phyloP scores from a whole-genome alignment of 2,113 vertebrate species.

The Bufo bufo region DNA sequence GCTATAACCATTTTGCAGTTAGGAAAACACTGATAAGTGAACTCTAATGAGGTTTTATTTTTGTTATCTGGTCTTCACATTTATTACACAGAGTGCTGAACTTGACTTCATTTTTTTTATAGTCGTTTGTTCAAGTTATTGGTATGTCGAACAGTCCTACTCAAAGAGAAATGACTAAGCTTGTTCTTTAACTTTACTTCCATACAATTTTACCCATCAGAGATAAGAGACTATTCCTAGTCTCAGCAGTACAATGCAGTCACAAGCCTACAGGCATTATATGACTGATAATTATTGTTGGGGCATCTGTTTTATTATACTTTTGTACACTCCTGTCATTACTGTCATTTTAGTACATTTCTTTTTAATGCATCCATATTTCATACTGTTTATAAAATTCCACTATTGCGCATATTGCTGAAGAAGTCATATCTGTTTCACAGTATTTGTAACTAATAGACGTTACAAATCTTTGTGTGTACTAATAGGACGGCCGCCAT shows the following conservation, averaged over 20 bases:
- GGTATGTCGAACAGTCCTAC: slow-evolving; percentile 19
- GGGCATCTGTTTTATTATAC: background rate
- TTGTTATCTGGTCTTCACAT: slow-evolving; percentile 39
- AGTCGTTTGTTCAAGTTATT: slow-evolving; percentile 17
- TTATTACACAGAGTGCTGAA: slow-evolving; percentile 33
- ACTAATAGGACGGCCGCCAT: too few species aligned
- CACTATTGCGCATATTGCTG: background rate
- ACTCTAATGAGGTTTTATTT: slow-evolving; percentile 45
- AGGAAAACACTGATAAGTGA: slow-evolving; percentile 45
- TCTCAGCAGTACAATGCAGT: background rate
- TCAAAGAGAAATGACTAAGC: background rate
- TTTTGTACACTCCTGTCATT: background rate
- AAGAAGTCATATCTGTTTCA: background rate
- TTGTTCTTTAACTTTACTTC: background rate
- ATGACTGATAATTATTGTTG: background rate
- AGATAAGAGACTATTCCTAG: slow-evolving; percentile 9
- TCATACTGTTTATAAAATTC: background rate
- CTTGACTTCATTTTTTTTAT: slow-evolving; percentile 20
- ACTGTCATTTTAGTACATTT: background rate
- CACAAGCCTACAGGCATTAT: background rate
- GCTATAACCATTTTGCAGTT: slow-evolving; percentile 41
- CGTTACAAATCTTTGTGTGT: background rate
- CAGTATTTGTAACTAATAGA: background rate
- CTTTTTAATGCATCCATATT: background rate
- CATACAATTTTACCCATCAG: slow-evolving; percentile 23